Base-by-base conservation (phyloP, 1,140 invertebrate species). In the Lepidurus arcticus region DNA sequence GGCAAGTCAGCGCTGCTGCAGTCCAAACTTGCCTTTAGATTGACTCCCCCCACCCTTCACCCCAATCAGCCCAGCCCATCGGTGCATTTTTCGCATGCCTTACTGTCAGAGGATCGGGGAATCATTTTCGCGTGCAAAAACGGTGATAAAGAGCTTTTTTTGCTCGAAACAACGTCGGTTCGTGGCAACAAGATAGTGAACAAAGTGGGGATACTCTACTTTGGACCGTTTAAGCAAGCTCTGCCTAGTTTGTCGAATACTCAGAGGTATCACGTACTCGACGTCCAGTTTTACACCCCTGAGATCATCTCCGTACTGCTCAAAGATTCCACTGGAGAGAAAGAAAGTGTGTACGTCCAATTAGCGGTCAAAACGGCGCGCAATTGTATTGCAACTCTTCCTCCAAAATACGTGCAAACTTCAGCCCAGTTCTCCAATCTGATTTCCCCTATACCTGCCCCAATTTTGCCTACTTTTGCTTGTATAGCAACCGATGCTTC, bases 271-370 rank as follows among this genome's bases (percentile, higher is more conserved):
- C 44, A 92, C 94, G 83, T 81, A 93, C 16, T 65, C 16, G 53
- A 65, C 13, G 53, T 65, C 8, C 90, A 94, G 83, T 95, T 94
- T 86, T 97, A 95, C 85, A 93, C 92, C 1, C 85, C 90, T 45
- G 90, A 91, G 73, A 90, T 90, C 75, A 81, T 97, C 3, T 95
- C 94, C 8, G 82, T 96, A 34, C 84, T 96, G 11, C 82, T 94
- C 24, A 76, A 82, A 10, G 83, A 85, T 75, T 81, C 83, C 10
- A 76, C 43, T 26, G 21, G 73, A 0, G 81, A 80, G 0, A 82
- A 82, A 26, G 81, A 80, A 11, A 80, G 44, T 9, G 82, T 85
- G 1, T 81, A 86, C 44, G 76, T 83, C 6, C 85, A 86, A 79
- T 44, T 86, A 8, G 80, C 83, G 1, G 76, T 86, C 2, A 77